Evolutionary conservation across 1,140 invertebrate species (phyloP).

Genomic region (Dermatophagoides farinae): DNA sequence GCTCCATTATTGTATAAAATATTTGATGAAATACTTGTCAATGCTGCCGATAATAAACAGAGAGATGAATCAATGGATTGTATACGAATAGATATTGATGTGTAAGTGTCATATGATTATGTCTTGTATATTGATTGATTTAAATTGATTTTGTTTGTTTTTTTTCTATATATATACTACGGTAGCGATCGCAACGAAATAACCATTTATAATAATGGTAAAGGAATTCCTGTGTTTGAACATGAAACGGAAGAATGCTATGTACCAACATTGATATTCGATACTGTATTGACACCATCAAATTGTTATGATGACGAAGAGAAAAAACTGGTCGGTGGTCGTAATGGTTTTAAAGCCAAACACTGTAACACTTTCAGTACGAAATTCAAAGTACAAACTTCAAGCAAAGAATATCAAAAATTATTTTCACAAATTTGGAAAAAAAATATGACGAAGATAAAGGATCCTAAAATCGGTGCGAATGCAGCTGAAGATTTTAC

Average conservation of each 20-base stretch:
- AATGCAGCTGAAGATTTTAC: slow-evolving; percentile 65
- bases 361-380: slow-evolving; percentile 97
- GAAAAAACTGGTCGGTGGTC: slow-evolving; percentile 73
- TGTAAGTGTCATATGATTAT: slow-evolving; percentile 33
- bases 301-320: slow-evolving; percentile 99
- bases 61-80: slow-evolving; percentile 79
- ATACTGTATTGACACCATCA: slow-evolving; percentile 90
- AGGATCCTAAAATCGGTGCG: slow-evolving; percentile 51
- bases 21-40: slow-evolving; percentile 98
- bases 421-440: slow-evolving; percentile 87
- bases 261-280: slow-evolving; percentile 98
- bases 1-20: slow-evolving; percentile 98
- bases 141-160: slow-evolving; percentile 7
- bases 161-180: slow-evolving; percentile 17
- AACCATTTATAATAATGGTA: slow-evolving; percentile 91
- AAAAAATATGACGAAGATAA: slow-evolving; percentile 80
- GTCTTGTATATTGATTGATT: neutral
- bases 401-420: slow-evolving; percentile 61
- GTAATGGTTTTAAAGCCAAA: slow-evolving; percentile 98
- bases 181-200: slow-evolving; percentile 66
- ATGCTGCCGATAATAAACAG: slow-evolving; percentile 98
- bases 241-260: slow-evolving; percentile 97
- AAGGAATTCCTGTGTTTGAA: slow-evolving; percentile 90
- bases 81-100: slow-evolving; percentile 90
- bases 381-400: slow-evolving; percentile 89